Evolutionary conservation across 1,140 invertebrate species (phyloP).

Genomic region (Camponotus floridanus): DNA sequence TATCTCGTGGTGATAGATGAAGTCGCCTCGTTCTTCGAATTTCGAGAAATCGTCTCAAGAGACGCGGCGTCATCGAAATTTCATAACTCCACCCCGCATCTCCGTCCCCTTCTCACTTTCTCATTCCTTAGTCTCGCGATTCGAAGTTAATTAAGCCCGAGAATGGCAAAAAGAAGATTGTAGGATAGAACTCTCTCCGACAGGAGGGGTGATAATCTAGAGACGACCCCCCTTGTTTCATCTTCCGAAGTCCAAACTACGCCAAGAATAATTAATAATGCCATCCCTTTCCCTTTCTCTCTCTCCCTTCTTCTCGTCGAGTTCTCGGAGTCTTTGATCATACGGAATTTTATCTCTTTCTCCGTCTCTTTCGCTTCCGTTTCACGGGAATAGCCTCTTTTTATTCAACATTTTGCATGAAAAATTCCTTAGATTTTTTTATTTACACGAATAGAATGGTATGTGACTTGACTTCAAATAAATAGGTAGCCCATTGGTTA

Average conservation of each 20-base stretch:
- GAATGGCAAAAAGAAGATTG: slow-evolving; percentile 59
- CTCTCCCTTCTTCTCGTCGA: not conserved
- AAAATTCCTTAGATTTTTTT: slow-evolving; percentile 28
- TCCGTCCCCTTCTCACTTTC: not conserved
- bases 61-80: slow-evolving; percentile 70
- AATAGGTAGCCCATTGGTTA: slow-evolving; percentile 44
- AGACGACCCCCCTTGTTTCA: slow-evolving; percentile 50
- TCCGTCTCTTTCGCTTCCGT: not conserved
- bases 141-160: slow-evolving; percentile 72
- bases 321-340: slow-evolving; percentile 7
- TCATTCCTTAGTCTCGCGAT: slow-evolving; percentile 55
- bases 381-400: not conserved
- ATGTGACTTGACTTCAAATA: not conserved
- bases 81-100: slow-evolving; percentile 56
- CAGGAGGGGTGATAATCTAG: slow-evolving; percentile 52
- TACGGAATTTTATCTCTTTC: slow-evolving; percentile 36
- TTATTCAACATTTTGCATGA: slow-evolving; percentile 4
- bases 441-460: not conserved
- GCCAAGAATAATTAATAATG: slow-evolving; percentile 72
- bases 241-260: slow-evolving; percentile 53
- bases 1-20: slow-evolving; percentile 38
- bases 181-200: slow-evolving; percentile 53
- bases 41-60: slow-evolving; percentile 47
- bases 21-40: slow-evolving; percentile 24
- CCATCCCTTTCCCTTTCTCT: slow-evolving; percentile 11